Conservation (phyloP, 64 coral and sea anemone species). For the Stichodactyla mertensii region DNA sequence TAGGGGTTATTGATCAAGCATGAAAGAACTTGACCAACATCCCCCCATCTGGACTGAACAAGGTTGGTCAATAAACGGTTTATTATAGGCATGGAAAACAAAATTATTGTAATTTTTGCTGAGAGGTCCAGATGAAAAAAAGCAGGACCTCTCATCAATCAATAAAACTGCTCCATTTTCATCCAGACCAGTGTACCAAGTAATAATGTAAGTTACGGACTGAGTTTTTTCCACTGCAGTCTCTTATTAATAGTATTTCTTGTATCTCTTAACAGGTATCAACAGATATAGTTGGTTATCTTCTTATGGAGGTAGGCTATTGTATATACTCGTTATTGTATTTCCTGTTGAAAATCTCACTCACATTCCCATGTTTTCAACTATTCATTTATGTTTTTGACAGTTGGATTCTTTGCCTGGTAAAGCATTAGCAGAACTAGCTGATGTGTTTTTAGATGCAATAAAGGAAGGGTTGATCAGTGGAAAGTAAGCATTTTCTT, state of each 20-base stretch:
- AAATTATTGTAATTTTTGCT: no score
- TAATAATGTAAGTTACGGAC: background rate
- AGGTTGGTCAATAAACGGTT: no score
- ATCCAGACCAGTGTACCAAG: no score
- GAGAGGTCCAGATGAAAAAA: no score
- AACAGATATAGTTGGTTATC: constrained; percentile 62
- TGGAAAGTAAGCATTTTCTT: constrained; percentile 59
- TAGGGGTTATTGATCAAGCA: no score
- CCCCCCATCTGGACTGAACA: no score
- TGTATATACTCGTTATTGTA: background rate
- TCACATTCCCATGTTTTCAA: background rate
- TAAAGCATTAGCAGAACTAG: constrained; percentile 53
- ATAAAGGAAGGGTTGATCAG: constrained; percentile 77
- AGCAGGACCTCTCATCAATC: no score
- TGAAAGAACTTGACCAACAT: no score
- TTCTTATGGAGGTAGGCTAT: constrained; percentile 69
- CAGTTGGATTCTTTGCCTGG: constrained; percentile 70
- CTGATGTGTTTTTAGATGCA: constrained; percentile 72
- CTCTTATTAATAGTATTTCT: background rate
- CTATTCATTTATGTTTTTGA: background rate
- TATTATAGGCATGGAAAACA: no score
- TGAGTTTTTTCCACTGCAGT: background rate
- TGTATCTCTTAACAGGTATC: constrained; percentile 16
- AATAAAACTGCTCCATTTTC: no score
- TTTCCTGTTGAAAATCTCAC: background rate